Evolutionary conservation across 2,797 vertebrate genomes (phyloP).

Genomic region (Halcyon chelicuti): DNA sequence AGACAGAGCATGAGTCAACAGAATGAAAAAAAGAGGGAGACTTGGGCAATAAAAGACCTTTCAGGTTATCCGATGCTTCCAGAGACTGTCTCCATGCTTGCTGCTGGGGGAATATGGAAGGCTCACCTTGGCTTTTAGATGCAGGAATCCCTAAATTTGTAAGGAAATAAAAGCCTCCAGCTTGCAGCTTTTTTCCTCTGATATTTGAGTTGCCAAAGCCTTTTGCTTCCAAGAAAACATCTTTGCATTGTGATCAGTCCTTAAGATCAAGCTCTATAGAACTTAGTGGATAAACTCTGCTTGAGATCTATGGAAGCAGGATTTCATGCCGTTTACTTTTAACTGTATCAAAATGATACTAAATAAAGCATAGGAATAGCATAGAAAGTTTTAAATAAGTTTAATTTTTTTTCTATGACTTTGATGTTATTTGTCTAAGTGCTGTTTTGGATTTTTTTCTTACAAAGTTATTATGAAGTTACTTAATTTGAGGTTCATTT

Average conservation of each 20-base stretch:
- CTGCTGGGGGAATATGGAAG: neutral
- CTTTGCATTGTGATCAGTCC: neutral
- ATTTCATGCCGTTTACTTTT: neutral
- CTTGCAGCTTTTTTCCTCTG: neutral
- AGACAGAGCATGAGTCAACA: neutral
- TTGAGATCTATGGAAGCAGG: neutral
- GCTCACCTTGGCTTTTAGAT: neutral
- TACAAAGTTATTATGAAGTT: neutral
- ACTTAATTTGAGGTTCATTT: neutral
- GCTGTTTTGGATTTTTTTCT: neutral
- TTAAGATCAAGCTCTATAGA: neutral
- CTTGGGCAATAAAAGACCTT: neutral
- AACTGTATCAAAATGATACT: neutral
- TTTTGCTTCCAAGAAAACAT: neutral
- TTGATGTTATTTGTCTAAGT: neutral
- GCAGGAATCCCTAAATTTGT: neutral
- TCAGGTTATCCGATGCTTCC: neutral
- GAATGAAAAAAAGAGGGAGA: neutral
- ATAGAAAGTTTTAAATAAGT: neutral
- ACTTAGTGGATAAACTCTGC: neutral
- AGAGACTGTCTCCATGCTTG: neutral
- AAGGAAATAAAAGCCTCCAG: neutral
- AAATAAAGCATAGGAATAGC: neutral
- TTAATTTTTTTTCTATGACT: neutral
- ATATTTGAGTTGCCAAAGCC: neutral